Evolutionary conservation across 1,140 invertebrate genomes (phyloP).

Genomic region (Ips typographus): DNA sequence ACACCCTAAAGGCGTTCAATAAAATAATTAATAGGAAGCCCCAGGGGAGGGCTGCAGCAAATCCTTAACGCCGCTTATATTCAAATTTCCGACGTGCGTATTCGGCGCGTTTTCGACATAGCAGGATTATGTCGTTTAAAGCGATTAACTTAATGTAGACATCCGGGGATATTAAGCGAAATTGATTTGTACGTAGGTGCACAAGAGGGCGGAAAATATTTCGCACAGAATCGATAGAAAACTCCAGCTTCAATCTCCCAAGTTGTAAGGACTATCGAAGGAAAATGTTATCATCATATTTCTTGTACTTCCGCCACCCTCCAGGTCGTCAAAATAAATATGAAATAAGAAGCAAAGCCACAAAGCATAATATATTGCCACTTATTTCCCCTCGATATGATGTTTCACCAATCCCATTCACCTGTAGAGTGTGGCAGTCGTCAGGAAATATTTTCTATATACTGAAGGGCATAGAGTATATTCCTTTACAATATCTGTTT

Average conservation of each 20-base stretch:
- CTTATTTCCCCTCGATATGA: constrained; percentile 43
- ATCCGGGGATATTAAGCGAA: constrained; percentile 33
- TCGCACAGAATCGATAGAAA: not conserved
- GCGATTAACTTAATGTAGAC: constrained; percentile 41
- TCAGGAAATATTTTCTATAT: constrained; percentile 21
- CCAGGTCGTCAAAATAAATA: constrained; percentile 39
- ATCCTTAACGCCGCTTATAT: constrained; percentile 42
- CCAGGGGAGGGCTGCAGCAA: constrained; percentile 36
- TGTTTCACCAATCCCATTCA: constrained; percentile 44
- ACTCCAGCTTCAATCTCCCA: too few species aligned
- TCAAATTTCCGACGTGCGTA: constrained; percentile 45
- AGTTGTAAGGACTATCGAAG: too few species aligned
- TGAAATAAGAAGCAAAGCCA: constrained; percentile 32
- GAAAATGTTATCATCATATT: constrained; percentile 10
- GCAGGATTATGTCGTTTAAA: constrained; percentile 43
- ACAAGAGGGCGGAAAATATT: constrained; percentile 11
- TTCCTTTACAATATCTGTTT: not conserved
- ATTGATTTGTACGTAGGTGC: constrained; percentile 34
- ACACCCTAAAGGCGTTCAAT: constrained; percentile 39
- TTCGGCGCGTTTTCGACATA: constrained; percentile 37
- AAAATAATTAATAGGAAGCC: constrained; percentile 50
- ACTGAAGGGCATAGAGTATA: not conserved
- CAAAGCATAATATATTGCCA: constrained; percentile 43
- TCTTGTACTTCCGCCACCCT: not conserved
- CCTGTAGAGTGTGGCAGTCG: constrained; percentile 39